Base-by-base conservation (phyloP, 2,888 invertebrate species). In the Eupithecia subfuscata region DNA sequence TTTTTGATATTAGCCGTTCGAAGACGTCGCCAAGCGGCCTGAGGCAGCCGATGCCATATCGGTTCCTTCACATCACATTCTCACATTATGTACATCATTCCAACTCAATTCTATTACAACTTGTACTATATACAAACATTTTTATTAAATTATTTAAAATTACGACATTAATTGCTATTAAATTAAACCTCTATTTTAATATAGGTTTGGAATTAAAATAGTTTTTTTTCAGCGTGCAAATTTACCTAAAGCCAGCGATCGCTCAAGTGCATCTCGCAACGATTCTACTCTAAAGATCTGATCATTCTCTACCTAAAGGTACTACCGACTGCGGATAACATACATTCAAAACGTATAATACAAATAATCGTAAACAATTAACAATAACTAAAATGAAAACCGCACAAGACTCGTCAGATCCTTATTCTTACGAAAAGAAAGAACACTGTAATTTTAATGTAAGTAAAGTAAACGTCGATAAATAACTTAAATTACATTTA, bases 61-160 rank as follows among this genome's bases (percentile, higher is more conserved):
- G 84, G 84, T 86, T 86, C 84, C 85, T 85, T 25, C 82, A 70
- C 84, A 88, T 89, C 88, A 88, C 91, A 90, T 89, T 88, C 88
- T 89, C 87, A 85, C 89, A 87, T 88, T 93, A 93, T 94, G 86
- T 93, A 94, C 94, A 94, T 86, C 87, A 87, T 88, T 88, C 90
- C 89, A 86, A 88, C 89, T 88, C 92, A 88, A 88, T 88, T 89
- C 91, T 92, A 91, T 90, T 92, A 92, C 91, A 89, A 92, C 93
- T 93, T 94, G 93, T 95, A 94, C 94, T 95, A 95, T 95, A 93
- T 95, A 95, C 94, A 95, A 94, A 93, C 92, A 93, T 92, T 92
- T 92, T 77, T 75, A 76, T 86, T 84, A 82, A 82, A 37, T 67
- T 30, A 67, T 67, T 89, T 91, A 93, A 93, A 94, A 92, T 94